Evolutionary conservation across 2,113 vertebrate species (phyloP), one percentile per base, ranked within the genome.

Genomic region (Scortum barcoo): DNA sequence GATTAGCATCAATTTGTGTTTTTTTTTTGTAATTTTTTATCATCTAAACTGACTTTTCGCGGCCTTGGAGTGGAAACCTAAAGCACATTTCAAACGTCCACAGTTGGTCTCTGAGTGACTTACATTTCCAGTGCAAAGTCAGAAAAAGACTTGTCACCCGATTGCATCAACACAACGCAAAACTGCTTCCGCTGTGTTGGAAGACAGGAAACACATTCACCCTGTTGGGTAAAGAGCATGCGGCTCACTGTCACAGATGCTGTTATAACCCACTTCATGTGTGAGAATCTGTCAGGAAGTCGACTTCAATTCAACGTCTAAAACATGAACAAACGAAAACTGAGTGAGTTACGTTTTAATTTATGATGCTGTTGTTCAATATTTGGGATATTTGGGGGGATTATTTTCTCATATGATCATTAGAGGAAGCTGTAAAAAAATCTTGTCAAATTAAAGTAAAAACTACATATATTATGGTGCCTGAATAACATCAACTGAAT

Each of bases 291-390:
- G 8, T 10, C 40, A 26, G 53, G 50, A 60, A 56, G 69, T 4
- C 22, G 1, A n/a, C n/a, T n/a, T 6, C 40, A 14, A 3, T 14
- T 30, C 11, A 8, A 13, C 62, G 10, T 26, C 50, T 33, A 26
- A 87, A 79, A 40, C 68, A 93, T 93, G 93, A 90, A n/a, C 83
- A 93, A 88, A 86, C 73, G 65, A 5, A 92, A 87, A 81, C 89
- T 90, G 46, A 72, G 93, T 93, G 66, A 90, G 93, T 90, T 50
- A 0, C 5, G 0, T 4, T 81, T 71, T 11, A 13, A 16, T 74
- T 54, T 40, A 4, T 48, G 24, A n/a, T 26, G 68, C 5, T 60
- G 24, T 4, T 58, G 48, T 76, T 28, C 2, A 42, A 17, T 10
- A 69, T 30, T 33, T 33, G 10, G 9, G 9, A 26, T 16, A 2